phyloP scores from a whole-genome alignment of 2,113 vertebrate genomes.

The Apistogramma diplotaenia region DNA sequence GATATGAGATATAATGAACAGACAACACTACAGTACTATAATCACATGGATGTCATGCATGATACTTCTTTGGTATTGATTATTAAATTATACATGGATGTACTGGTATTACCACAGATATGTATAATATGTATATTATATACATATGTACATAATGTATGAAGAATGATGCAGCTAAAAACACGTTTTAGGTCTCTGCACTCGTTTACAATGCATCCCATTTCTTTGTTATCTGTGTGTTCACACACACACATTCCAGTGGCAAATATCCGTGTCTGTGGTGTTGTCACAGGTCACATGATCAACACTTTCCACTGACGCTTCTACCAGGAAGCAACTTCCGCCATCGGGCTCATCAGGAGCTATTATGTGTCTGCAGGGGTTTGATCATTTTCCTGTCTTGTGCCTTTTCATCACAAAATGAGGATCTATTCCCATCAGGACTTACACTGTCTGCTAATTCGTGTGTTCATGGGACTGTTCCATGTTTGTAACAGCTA shows the following conservation, averaged over 20 bases:
- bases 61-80: not conserved
- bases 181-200: not conserved
- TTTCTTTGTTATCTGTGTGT: not conserved
- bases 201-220: not conserved
- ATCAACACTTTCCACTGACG: not conserved
- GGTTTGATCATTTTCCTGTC: not conserved
- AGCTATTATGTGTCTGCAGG: not conserved
- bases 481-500: not conserved
- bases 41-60: not conserved
- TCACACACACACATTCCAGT: not conserved
- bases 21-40: not conserved
- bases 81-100: not conserved
- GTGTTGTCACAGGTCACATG: not conserved
- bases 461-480: not conserved
- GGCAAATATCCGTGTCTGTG: no score
- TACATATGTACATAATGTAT: no score
- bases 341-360: not conserved
- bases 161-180: not conserved
- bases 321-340: not conserved
- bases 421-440: not conserved
- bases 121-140: no score
- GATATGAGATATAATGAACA: not conserved
- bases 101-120: not conserved
- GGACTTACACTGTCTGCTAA: not conserved
- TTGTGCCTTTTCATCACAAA: not conserved